phyloP scores from a whole-genome alignment of 1,140 invertebrate genomes.

The Venturia canescens region DNA sequence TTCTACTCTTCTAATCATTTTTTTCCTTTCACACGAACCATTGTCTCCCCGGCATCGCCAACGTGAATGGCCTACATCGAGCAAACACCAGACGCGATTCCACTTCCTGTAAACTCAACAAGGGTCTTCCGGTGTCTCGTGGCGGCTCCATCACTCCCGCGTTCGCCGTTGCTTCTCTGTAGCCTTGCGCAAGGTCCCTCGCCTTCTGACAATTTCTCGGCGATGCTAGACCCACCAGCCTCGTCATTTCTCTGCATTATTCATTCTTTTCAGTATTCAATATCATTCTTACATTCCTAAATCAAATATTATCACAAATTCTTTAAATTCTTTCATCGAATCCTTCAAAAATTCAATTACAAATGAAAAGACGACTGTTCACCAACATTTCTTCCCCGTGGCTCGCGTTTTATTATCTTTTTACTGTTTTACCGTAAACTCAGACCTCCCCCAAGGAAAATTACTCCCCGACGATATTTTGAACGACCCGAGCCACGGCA shows the following conservation, averaged over 20 bases:
- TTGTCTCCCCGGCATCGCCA: conserved; percentile 88
- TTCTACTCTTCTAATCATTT: background rate
- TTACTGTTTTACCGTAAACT: too few species aligned
- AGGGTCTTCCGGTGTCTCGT: conserved; percentile 84
- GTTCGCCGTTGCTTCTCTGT: conserved; percentile 87
- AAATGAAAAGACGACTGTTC: too few species aligned
- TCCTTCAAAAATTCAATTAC: too few species aligned
- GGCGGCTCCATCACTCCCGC: conserved; percentile 90
- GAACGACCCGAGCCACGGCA: too few species aligned
- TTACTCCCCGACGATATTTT: too few species aligned
- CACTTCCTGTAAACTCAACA: conserved; percentile 88
- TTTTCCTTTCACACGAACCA: conserved; percentile 77
- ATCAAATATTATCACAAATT: too few species aligned
- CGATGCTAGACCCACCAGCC: conserved; percentile 70
- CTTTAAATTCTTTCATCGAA: too few species aligned
- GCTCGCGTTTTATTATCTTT: too few species aligned
- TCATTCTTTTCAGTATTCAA: background rate
- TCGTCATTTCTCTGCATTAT: conserved; percentile 73
- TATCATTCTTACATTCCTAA: too few species aligned
- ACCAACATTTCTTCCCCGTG: too few species aligned
- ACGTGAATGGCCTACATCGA: conserved; percentile 90
- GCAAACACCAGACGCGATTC: conserved; percentile 91
- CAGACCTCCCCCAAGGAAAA: too few species aligned
- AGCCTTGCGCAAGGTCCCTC: conserved; percentile 76
- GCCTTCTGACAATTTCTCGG: conserved; percentile 72